phyloP scores from a whole-genome alignment of 2,888 invertebrate genomes.

The Zygothrica quintamaculata region DNA sequence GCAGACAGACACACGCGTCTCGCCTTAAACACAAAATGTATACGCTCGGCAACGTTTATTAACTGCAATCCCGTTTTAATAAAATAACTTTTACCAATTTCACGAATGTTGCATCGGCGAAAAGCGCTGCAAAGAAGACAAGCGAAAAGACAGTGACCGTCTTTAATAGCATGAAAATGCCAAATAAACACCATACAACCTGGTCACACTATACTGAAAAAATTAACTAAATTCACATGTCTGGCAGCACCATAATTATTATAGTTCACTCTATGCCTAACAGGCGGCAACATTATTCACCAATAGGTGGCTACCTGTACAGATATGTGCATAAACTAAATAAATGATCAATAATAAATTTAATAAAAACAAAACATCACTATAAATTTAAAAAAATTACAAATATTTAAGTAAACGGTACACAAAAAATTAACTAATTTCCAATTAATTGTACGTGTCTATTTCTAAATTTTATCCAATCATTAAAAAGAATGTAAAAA shows the following conservation, averaged over 20 bases:
- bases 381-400: too few relatives aligned
- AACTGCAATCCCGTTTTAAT: conserved; percentile 32
- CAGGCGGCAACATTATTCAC: neutral
- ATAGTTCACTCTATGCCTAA: neutral
- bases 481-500: too few relatives aligned
- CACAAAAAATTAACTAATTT: too few relatives aligned
- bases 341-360: neutral
- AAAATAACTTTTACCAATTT: conserved; percentile 46
- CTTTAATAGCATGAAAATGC: neutral
- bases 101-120: conserved; percentile 63
- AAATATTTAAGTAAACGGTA: too few relatives aligned
- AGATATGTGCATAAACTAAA: neutral
- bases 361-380: conserved; percentile 1
- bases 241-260: conserved; percentile 17
- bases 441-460: too few relatives aligned
- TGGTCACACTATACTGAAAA: conserved; percentile 12
- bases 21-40: conserved; percentile 24
- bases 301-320: neutral
- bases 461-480: too few relatives aligned
- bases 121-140: conserved; percentile 54
- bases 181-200: neutral
- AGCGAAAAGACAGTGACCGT: conserved; percentile 40
- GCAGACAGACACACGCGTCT: conserved; percentile 57
- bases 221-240: neutral
- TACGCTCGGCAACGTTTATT: conserved; percentile 26